Evolutionary conservation across 2,113 vertebrate genomes (phyloP).

Genomic region (Paramisgurnus dabryanus): DNA sequence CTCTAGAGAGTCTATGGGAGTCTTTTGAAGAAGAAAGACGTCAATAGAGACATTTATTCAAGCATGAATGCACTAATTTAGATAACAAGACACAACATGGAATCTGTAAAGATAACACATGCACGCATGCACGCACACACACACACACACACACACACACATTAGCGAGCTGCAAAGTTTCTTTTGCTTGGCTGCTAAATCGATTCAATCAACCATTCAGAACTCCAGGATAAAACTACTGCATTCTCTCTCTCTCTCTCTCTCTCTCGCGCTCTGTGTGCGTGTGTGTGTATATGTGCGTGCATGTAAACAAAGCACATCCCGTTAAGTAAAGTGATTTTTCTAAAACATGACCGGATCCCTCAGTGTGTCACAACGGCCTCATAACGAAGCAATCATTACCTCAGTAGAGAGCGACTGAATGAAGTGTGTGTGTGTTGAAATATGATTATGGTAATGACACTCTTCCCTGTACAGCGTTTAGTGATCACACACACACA

Average conservation of each 20-base stretch:
- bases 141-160: not conserved
- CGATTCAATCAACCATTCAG: not conserved
- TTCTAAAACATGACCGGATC: conserved; percentile 7
- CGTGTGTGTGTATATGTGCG: conserved; percentile 19
- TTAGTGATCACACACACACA: conserved; percentile 39
- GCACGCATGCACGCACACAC: not conserved
- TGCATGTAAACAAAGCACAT: not conserved
- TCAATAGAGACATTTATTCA: not conserved
- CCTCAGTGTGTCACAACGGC: conserved; percentile 15
- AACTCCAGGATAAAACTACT: not conserved
- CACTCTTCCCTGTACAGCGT: conserved; percentile 56
- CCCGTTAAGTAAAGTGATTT: not conserved
- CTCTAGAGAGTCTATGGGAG: not conserved
- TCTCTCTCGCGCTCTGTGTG: conserved; percentile 16
- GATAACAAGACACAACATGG: not conserved
- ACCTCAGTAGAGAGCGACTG: conserved; percentile 6
- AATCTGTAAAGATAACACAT: not conserved
- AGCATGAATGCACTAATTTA: conserved; percentile 1
- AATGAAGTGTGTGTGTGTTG: conserved; percentile 10
- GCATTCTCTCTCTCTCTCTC: conserved; percentile 18
- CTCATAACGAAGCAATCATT: conserved; percentile 36
- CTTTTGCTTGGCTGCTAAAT: not conserved
- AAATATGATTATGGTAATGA: conserved; percentile 64
- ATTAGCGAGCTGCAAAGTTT: not conserved
- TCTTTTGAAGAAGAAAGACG: too few relatives aligned